Evolutionary conservation across 2,888 invertebrate genomes (phyloP), one percentile per base, ranked within the genome.

Genomic region (Thera obeliscata): DNA sequence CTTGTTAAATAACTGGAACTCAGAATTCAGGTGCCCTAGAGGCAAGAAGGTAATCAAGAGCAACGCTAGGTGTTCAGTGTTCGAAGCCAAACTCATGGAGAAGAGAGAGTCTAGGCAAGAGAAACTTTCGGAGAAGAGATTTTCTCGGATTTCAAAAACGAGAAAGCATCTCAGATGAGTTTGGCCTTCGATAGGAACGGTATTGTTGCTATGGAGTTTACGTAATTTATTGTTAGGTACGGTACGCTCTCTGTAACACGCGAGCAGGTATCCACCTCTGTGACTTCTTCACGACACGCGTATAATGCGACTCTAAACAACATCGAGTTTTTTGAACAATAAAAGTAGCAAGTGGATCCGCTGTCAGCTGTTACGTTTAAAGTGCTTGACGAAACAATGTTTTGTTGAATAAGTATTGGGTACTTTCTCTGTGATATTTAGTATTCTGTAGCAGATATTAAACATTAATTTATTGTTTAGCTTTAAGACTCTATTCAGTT

Each of bases 1-100:
- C 56, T 94, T 95, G 69, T 85, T 96, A 8, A 94, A 94, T 80
- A 95, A 95, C 77, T 95, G 95, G 94, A 90, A 90, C 61, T 87
- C 84, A 43, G 94, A 94, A 64, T 89, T 95, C 71, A 89, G 86
- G 65, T 91, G 90, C 78, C 87, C 90, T 9, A 81, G 78, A 58
- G 81, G 82, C 70, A 89, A 87, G 71, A 86, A 84, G 54, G 81
- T 82, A n/a, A 84, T 76, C 56, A 73, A 61, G 56, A 77, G 61
- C 58, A 87, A 85, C 61, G 73, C 52, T 11, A 82, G 77, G 61
- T 93, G 92, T 71, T 74, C 71, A 35, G 77, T 75, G 8, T 87
- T 83, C 74, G 87, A 89, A 66, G 78, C 77, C 4, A 87, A 84
- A 71, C 79, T 91, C 69, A 81, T 77, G 72, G 81, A 84, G 65